phyloP scores from a whole-genome alignment of 2,888 invertebrate species.

The Drosophila meridiana region DNA sequence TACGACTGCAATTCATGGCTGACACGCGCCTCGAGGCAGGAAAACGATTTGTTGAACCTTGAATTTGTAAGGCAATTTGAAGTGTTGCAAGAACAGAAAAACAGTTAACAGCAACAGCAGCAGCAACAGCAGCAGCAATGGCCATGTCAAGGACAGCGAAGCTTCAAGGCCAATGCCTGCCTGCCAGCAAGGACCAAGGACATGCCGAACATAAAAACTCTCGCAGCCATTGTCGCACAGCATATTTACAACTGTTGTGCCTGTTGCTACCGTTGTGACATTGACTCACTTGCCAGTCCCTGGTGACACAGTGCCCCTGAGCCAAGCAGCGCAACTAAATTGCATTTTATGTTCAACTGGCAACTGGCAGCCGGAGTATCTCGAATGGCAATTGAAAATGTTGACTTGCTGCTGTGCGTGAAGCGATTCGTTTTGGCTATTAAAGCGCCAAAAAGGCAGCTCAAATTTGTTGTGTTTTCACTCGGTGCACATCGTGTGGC shows the following conservation, averaged over 20 bases:
- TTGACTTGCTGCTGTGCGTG: conserved; percentile 68
- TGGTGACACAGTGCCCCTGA: conserved; percentile 34
- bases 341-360: conserved; percentile 61
- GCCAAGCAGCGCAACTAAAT: conserved; percentile 72
- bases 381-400: neutral
- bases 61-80: conserved; percentile 54
- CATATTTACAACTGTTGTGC: conserved; percentile 64
- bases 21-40: conserved; percentile 53
- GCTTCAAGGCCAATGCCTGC: conserved; percentile 51
- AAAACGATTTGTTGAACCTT: conserved; percentile 52
- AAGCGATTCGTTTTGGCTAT: conserved; percentile 74
- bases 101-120: conserved; percentile 43
- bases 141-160: conserved; percentile 60
- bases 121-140: conserved; percentile 24
- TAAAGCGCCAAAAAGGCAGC: conserved; percentile 58
- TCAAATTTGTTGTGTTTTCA: conserved; percentile 13
- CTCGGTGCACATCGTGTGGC: conserved; percentile 14
- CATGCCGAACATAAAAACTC: conserved; percentile 54
- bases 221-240: conserved; percentile 42
- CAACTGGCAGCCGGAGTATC: conserved; percentile 6
- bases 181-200: conserved; percentile 19
- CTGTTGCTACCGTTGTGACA: conserved; percentile 68
- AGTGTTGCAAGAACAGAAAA: conserved; percentile 55
- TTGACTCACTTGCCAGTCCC: conserved; percentile 36
- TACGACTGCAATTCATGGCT: conserved; percentile 15